phyloP scores from a whole-genome alignment of 1,140 invertebrate species.

The Hydropsyche tenuis region DNA sequence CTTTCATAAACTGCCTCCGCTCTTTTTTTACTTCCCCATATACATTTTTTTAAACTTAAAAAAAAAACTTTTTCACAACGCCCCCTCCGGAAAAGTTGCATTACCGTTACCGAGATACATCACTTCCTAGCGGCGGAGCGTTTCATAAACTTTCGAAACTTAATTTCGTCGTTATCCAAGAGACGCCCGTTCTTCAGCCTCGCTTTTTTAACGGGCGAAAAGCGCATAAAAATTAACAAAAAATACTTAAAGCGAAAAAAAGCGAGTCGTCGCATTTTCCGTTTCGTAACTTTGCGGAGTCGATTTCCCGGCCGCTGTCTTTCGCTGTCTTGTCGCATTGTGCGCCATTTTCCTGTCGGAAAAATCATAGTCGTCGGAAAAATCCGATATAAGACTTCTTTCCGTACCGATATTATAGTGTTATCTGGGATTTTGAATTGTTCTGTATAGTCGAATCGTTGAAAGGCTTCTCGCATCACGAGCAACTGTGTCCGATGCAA shows the following conservation, averaged over 20 bases:
- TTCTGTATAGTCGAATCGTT: neutral
- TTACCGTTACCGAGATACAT: neutral
- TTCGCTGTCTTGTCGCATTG: no score
- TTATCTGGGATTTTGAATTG: no score
- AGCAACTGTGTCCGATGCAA: slow-evolving; percentile 23
- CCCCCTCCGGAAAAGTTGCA: neutral
- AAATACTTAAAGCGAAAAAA: no score
- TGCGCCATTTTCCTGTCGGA: neutral
- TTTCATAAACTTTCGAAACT: slow-evolving; percentile 1
- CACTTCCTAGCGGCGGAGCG: neutral
- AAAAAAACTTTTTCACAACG: no score
- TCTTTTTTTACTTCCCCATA: neutral
- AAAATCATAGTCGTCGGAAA: neutral
- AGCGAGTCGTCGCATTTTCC: no score
- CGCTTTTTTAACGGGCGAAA: neutral
- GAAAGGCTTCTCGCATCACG: slow-evolving; percentile 13
- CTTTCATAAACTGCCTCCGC: neutral
- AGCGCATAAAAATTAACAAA: neutral
- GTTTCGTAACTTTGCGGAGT: no score
- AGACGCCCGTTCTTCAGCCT: neutral
- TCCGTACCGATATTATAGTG: no score
- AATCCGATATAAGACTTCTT: no score
- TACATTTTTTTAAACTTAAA: neutral
- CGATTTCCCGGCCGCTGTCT: no score
- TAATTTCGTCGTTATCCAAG: neutral